Conservation (phyloP, 2,113 vertebrate species). For the Petroica traversi region DNA sequence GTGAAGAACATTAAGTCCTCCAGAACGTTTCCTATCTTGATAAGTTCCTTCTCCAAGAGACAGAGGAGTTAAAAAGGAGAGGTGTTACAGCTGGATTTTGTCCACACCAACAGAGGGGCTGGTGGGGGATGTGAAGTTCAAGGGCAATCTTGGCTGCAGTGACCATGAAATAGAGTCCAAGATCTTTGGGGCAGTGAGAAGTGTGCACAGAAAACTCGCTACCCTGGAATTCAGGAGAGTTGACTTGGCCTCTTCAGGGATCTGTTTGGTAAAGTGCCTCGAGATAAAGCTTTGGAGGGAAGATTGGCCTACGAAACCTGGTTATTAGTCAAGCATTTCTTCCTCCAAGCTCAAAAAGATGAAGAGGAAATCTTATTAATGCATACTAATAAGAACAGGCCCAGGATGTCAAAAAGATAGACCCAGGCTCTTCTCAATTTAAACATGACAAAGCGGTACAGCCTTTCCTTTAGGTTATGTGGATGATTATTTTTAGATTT, state of each 20-base stretch:
- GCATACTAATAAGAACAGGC: background rate
- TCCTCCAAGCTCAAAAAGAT: background rate
- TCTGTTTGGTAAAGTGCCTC: background rate
- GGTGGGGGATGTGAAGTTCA: background rate
- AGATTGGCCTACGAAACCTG: background rate
- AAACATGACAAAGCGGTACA: background rate
- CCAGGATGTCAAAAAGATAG: background rate
- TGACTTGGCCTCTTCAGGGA: background rate
- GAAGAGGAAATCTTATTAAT: background rate
- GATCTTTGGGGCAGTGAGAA: background rate
- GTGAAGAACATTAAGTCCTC: background rate
- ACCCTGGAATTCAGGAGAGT: background rate
- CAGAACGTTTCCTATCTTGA: background rate
- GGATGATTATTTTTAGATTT: background rate
- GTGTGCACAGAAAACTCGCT: accelerated
- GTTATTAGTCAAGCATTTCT: background rate
- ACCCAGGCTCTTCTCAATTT: background rate
- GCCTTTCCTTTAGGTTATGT: background rate
- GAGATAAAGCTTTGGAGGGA: background rate
- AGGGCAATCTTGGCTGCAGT: background rate
- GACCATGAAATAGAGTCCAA: background rate
- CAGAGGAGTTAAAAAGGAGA: background rate
- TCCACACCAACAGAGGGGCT: background rate
- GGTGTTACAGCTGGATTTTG: background rate
- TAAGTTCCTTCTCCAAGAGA: background rate